Base-by-base conservation (phyloP, 2,113 vertebrate species). In the Mola mola region DNA sequence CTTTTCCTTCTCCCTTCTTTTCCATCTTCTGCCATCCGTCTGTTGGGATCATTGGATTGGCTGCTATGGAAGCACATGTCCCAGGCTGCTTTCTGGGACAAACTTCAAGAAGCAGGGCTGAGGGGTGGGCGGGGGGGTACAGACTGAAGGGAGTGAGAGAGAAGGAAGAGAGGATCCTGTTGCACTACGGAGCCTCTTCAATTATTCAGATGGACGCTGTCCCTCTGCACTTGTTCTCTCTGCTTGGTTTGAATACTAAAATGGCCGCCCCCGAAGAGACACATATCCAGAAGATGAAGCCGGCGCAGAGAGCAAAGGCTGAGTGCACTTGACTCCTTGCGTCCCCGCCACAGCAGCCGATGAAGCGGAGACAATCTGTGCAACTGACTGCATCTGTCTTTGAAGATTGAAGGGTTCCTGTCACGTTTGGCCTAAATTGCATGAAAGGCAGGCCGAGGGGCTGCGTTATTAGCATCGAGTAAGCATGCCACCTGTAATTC, bases 141-240 rank as follows among this genome's bases (percentile, higher is more conserved):
- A 71, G 64, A 56, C 49, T 49, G 20, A 36, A 40, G 72, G 41
- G 25, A 53, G 53, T 57, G 55, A 65, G 44, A 69, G 57, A 81
- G 13, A 13, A 38, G n/a, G 47, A 59, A 75, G 80, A 72, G 63
- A 70, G 51, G 72, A 75, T 83, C 76, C 79, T 81, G 67, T 70
- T 68, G 77, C 78, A 43, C 70, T 75, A 80, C 40, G 15, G 52
- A 84, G 84, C 74, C 75, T 85, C 73, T 88, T 92, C 82, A 90
- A 90, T 91, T 89, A 90, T 92, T 92, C 82, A 91, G 78, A 83
- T 87, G 85, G 73, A 56, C 68, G 67, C 83, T 78, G 82, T 87
- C 83, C 88, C 85, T 82, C 73, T 84, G 87, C 82, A 88, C 89
- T 89, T 89, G 85, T 90, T 89, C 86, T 79, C 77, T 73, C 79